Percentiles rank a stretch among this genome's conserved stretches.
These are phyloP conservation scores for Ceratitis capitata DNA, from an alignment of 1,140 invertebrate genomes.

Conservation along the genomic window DNA sequence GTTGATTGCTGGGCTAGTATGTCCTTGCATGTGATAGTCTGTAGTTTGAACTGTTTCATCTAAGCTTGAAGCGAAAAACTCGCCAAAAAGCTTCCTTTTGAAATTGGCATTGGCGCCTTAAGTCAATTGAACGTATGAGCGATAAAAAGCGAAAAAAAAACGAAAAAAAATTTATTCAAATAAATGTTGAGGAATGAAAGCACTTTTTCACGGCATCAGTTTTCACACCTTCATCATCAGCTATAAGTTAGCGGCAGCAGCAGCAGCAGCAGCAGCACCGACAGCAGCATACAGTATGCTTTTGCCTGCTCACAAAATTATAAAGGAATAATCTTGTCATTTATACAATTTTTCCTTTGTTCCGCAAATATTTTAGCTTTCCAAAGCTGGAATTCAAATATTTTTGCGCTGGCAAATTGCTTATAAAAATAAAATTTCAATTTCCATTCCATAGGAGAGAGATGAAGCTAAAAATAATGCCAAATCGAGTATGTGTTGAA, in stretches of 20 bases:
- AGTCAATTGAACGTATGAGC: background rate
- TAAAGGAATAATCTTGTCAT: slow-evolving; percentile 25
- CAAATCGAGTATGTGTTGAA: background rate
- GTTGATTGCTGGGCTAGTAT: no score
- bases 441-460: background rate
- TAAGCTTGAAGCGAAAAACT: background rate
- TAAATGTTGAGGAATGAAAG: slow-evolving; percentile 15
- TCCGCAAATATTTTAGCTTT: slow-evolving; percentile 1
- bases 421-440: slow-evolving; percentile 35
- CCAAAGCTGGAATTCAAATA: slow-evolving; percentile 23
- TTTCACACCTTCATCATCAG: slow-evolving; percentile 31
- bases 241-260: slow-evolving; percentile 13
- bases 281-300: no score
- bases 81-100: background rate
- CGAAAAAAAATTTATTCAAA: background rate
- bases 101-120: background rate
- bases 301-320: slow-evolving; percentile 16
- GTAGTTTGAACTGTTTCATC: no score
- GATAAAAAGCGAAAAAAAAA: background rate
- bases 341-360: slow-evolving; percentile 28
- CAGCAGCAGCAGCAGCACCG: background rate
- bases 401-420: slow-evolving; percentile 19
- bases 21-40: no score
- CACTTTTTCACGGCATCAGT: slow-evolving; percentile 26
- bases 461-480: slow-evolving; percentile 12